Evolutionary conservation across 2,113 vertebrate species (phyloP), one percentile per base, ranked within the genome.

Genomic region (Lasiurus borealis): DNA sequence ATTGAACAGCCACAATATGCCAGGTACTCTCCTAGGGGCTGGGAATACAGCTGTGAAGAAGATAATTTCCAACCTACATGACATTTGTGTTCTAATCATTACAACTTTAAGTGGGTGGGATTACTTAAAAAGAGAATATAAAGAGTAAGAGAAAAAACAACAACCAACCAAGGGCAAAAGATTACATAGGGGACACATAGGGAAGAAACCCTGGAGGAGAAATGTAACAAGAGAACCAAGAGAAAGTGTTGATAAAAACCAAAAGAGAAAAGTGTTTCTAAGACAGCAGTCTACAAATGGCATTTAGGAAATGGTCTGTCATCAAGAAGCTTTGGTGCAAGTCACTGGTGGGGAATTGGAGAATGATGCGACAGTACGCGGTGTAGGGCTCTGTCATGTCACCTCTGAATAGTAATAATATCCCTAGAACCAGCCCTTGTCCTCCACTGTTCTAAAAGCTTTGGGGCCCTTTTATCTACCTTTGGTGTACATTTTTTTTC

Each of bases 31-130:
- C 82, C 36, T 12, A 48, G 50, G 36, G 11, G 8, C 11, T 64
- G 40, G 44, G 14, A 57, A 46, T 46, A 57, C 9, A 86, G 21
- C 25, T 59, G 6, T 25, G 62, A 82, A 85, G 59, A 90, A 88
- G 85, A 69, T 64, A 66, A 88, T 54, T 76, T 75, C 88, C 64
- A 88, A 36, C 12, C 21, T 52, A 23, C 9, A 0, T 54, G 66
- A 72, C 72, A 86, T 75, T 80, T 72, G 75, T 78, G 62, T 83
- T 78, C 90, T 34, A 87, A 31, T 89, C 68, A 86, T 66, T 82
- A 40, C 77, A 90, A 71, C 40, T 34, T 64, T 23, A 57, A 94
- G 34, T 87, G 29, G 52, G 31, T n/a, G 23, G 83, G 72, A 81
- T 64, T 34, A 89, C 73, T 85, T 68, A 88, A 46, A 89, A 92